Evolutionary conservation across 2,888 invertebrate species (phyloP), one percentile per base, ranked within the genome.

Genomic region (Scelioninae gen. 2): DNA sequence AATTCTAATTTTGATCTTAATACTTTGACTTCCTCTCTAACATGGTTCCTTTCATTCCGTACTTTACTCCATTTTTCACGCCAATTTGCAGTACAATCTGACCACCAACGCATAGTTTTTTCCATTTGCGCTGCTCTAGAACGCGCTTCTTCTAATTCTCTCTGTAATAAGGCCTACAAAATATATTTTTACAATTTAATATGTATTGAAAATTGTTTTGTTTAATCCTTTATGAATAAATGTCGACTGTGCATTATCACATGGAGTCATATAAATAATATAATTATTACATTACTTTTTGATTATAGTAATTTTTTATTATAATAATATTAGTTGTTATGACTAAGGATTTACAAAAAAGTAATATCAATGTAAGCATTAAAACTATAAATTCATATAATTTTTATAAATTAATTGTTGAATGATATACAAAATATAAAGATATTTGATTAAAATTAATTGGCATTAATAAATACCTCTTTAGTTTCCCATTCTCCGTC

Each of bases 41-140:
- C 93, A 83, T 95, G 94, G 85, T 98, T 98, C 18, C 97, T 90
- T 87, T 98, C 98, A 84, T 93, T 95, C 60, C 97, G 90, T 79
- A 94, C 92, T 90, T 97, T 91, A 88, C 94, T 95, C 98, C 98
- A 98, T 84, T 98, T 98, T 84, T 95, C 95, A 31, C 96, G 88
- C 96, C 96, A 96, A 84, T 95, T 95, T 0, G 97, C 96, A 0
- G 98, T 98, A 85, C 98, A 98, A 86, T 98, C 98, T 55, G 95
- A 97, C 98, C 93, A 98, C 98, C 98, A 98, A 69, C 97, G 89
- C 97, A 98, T 98, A 0, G 98, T 98, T 87, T 98, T 98, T 86
- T 98, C 98, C 98, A 98, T 98, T 87, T 98, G 98, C 0, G 96
- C 94, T 11, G 97, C 96, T 74, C 98, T 88, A 2, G 96, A 96